Conservation (phyloP, 1,140 invertebrate genomes). For the Heliothis virescens region DNA sequence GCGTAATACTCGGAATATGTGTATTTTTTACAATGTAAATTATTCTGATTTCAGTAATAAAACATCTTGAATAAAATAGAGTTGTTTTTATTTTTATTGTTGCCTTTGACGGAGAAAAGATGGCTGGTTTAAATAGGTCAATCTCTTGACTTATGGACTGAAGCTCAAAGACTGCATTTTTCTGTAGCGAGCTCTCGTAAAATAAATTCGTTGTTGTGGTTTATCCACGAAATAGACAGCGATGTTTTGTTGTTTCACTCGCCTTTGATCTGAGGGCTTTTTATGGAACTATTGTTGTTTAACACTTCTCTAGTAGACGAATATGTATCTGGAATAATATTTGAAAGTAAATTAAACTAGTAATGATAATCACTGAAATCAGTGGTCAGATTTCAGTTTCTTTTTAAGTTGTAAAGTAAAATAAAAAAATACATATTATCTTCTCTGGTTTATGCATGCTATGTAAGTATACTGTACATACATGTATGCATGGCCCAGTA, state of each 20-base stretch:
- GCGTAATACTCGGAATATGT: constrained; percentile 78
- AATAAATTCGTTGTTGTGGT: constrained; percentile 19
- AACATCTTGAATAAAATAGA: constrained; percentile 74
- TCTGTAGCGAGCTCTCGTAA: constrained; percentile 14
- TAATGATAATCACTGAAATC: no score
- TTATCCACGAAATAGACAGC: neutral
- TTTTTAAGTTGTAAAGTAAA: no score
- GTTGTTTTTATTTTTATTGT: constrained; percentile 61
- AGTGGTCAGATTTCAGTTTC: no score
- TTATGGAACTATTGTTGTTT: no score
- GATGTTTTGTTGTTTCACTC: neutral
- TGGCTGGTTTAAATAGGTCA: constrained; percentile 40
- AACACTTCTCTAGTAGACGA: no score
- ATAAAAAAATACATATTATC: no score
- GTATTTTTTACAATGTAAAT: constrained; percentile 86
- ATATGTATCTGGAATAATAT: no score
- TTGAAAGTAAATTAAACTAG: no score
- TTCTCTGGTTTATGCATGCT: no score
- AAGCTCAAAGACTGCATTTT: constrained; percentile 21
- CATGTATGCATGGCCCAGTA: no score
- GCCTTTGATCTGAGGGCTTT: neutral
- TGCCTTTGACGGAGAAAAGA: constrained; percentile 21
- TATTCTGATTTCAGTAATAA: constrained; percentile 86
- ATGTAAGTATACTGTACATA: no score
- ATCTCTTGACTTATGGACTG: constrained; percentile 36